Evolutionary conservation across 2,888 invertebrate genomes (phyloP).

Genomic region (Lamellibrachia columna): DNA sequence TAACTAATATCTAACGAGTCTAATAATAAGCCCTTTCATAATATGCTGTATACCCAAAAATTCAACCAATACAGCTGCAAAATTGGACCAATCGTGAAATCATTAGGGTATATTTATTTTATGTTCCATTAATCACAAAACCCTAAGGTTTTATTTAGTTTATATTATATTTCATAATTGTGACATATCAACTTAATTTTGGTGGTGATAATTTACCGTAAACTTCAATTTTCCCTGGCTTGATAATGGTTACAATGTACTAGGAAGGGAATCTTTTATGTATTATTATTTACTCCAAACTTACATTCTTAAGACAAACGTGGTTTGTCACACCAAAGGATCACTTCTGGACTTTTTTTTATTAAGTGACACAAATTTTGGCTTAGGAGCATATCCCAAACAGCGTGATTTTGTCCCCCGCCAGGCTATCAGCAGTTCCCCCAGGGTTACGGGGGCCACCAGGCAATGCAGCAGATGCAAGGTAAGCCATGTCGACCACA

Average conservation of each 20-base stretch:
- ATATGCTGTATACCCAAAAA: neutral
- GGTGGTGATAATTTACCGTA: neutral
- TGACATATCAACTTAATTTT: neutral
- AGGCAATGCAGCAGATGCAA: neutral
- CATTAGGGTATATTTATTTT: neutral
- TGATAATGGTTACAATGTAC: neutral
- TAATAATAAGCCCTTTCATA: neutral
- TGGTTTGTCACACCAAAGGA: neutral
- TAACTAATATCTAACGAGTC: neutral
- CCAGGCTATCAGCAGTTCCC: slow-evolving; percentile 4
- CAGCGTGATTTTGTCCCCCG: neutral
- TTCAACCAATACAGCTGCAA: neutral
- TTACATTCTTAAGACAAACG: neutral
- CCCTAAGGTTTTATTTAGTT: neutral
- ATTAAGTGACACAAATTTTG: neutral
- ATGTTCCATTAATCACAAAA: neutral
- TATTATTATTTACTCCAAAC: neutral
- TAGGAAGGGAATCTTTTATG: neutral
- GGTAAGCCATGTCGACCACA: neutral
- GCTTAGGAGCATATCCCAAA: neutral
- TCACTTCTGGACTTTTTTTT: neutral
- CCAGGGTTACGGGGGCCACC: neutral
- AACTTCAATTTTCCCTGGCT: neutral
- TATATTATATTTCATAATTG: neutral
- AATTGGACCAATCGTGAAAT: neutral